phyloP scores from a whole-genome alignment of 1,140 invertebrate species.

The Micrasema longulum region DNA sequence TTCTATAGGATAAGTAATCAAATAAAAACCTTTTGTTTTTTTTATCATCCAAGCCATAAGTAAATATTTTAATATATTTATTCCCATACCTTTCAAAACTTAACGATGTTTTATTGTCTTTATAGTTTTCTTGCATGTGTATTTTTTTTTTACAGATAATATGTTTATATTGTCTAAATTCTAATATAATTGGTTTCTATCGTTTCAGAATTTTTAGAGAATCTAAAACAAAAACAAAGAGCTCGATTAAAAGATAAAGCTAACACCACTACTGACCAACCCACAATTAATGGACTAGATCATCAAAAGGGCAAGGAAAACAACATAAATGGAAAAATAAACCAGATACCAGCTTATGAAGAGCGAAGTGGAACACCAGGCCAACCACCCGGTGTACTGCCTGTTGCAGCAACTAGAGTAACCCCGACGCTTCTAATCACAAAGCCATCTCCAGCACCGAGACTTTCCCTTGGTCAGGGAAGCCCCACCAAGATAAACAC shows the following conservation, averaged over 20 bases:
- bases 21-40: too few relatives aligned
- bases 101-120: too few relatives aligned
- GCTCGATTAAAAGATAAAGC: slow-evolving; percentile 51
- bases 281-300: slow-evolving; percentile 43
- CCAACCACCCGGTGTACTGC: slow-evolving; percentile 18
- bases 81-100: too few relatives aligned
- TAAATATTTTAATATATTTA: too few relatives aligned
- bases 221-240: slow-evolving; percentile 52
- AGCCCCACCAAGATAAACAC: slow-evolving; percentile 39
- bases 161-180: too few relatives aligned
- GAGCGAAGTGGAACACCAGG: slow-evolving; percentile 25
- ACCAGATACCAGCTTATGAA: slow-evolving; percentile 38
- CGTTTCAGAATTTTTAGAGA: slow-evolving; percentile 51
- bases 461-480: slow-evolving; percentile 47
- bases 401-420: slow-evolving; percentile 40
- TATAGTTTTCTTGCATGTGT: background rate
- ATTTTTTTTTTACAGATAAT: background rate
- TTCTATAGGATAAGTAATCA: too few relatives aligned
- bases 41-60: too few relatives aligned
- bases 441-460: slow-evolving; percentile 50
- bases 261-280: slow-evolving; percentile 8
- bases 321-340: slow-evolving; percentile 35
- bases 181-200: slow-evolving; percentile 23
- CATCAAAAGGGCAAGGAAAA: slow-evolving; percentile 53
- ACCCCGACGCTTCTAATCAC: slow-evolving; percentile 38